Evolutionary conservation across 2,113 vertebrate genomes (phyloP).

Genomic region (Sylvia atricapilla): DNA sequence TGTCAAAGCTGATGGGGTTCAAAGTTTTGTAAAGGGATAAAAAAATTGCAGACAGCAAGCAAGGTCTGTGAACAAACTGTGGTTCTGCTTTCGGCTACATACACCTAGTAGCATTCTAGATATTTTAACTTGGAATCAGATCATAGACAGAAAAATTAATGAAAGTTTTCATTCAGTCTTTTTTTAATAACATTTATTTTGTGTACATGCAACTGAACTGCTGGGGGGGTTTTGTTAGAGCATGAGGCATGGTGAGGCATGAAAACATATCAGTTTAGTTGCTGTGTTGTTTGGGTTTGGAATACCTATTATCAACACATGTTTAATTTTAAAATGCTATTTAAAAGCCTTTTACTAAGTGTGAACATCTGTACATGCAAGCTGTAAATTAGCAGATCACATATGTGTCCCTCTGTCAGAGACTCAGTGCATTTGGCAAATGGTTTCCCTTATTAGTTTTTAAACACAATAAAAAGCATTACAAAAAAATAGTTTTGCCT

Average conservation of each 20-base stretch:
- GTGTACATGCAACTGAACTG: conserved; percentile 50
- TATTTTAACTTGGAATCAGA: conserved; percentile 79
- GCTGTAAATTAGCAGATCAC: conserved; percentile 73
- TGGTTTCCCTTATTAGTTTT: conserved; percentile 59
- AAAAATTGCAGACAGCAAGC: conserved; percentile 74
- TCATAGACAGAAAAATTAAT: conserved; percentile 79
- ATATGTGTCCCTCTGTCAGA: conserved; percentile 68
- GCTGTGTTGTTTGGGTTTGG: conserved; percentile 69
- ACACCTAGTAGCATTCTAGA: conserved; percentile 72
- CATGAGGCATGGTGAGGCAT: conserved; percentile 52
- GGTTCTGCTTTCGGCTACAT: conserved; percentile 77
- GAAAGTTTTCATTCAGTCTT: conserved; percentile 72
- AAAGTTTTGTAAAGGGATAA: conserved; percentile 80
- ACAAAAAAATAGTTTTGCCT: neutral
- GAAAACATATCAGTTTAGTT: conserved; percentile 71
- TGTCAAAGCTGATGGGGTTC: conserved; percentile 85
- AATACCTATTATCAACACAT: conserved; percentile 73
- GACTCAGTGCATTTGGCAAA: conserved; percentile 62
- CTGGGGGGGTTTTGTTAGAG: neutral
- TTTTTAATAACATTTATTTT: conserved; percentile 69
- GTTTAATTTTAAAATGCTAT: conserved; percentile 77
- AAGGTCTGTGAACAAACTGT: conserved; percentile 70
- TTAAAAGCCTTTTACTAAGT: conserved; percentile 71
- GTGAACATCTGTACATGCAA: conserved; percentile 73
- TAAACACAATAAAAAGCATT: conserved; percentile 40